Percentiles rank a stretch among this genome's conserved stretches.
Evolutionary conservation across 2,113 vertebrate genomes (phyloP).

Genomic region (Pan troglodytes): NHGRI_mPanTro3-v2.1_pri NC_072401.2:71857001-71857500

Average conservation of each 20-base stretch:
- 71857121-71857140: not conserved
- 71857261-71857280: not conserved
- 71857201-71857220: not conserved
- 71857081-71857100: not conserved
- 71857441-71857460: not conserved
- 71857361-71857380: not conserved
- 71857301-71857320: not conserved
- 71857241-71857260: not conserved
- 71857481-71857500: not conserved
- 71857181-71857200: not conserved
- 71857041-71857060: not conserved
- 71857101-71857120: not conserved
- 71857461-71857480: not conserved
- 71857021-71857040: not conserved
- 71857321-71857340: not conserved
- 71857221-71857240: not conserved
- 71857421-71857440: not conserved
- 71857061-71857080: not conserved
- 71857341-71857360: not conserved
- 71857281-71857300: not conserved
- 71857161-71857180: not conserved
- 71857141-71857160: not conserved
- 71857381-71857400: conserved; percentile 4
- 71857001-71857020: not conserved
- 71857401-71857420: not conserved